These are phyloP conservation scores for Mormyrus iriodes DNA, from an alignment of 2,113 vertebrate genomes.

Conservation along the genomic window DNA sequence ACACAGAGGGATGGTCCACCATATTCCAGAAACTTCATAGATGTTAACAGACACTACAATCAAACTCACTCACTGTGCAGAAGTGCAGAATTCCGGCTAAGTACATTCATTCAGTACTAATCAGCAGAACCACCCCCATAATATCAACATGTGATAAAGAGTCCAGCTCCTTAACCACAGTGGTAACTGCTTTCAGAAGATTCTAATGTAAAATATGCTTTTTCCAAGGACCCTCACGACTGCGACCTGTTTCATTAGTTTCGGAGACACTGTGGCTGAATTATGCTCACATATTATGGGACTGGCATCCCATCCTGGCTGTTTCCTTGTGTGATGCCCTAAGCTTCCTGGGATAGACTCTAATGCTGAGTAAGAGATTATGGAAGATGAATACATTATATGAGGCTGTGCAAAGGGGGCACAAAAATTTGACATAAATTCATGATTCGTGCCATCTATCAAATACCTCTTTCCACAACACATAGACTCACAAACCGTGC, in stretches of 20 bases:
- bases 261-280: neutral
- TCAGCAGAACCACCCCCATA: neutral
- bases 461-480: neutral
- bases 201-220: neutral
- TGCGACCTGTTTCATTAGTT: neutral
- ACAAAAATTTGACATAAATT: neutral
- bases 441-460: neutral
- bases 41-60: neutral
- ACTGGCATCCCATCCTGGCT: neutral
- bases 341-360: neutral
- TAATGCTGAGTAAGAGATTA: neutral
- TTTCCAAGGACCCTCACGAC: neutral
- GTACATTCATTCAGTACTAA: neutral
- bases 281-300: neutral
- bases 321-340: neutral
- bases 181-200: neutral
- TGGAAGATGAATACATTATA: neutral
- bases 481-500: neutral
- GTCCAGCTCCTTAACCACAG: neutral
- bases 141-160: neutral
- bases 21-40: neutral
- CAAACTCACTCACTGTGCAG: neutral
- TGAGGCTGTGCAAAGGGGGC: neutral
- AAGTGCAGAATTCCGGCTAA: neutral
- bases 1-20: neutral